Evolutionary conservation across 2,888 invertebrate genomes (phyloP).

Genomic region (Cantharis nigra): DNA sequence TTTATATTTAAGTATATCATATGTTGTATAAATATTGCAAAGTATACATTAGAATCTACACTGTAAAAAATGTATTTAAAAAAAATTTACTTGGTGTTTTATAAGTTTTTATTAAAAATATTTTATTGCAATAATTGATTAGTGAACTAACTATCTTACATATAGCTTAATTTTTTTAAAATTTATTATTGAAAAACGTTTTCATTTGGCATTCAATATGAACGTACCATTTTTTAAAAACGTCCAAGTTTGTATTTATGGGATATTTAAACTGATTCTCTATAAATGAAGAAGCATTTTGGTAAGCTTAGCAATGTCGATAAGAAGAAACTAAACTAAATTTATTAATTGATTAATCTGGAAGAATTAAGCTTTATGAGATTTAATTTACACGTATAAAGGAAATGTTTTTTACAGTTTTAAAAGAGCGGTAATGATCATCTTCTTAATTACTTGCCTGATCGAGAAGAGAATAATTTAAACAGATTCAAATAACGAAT

Average conservation of each 20-base stretch:
- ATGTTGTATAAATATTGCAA: no score
- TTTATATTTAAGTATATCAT: no score
- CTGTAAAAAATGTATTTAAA: no score
- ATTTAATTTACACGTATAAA: conserved; percentile 35
- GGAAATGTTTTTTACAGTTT: conserved; percentile 32
- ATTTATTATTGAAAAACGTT: background rate
- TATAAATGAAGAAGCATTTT: background rate
- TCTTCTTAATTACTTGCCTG: conserved; percentile 48
- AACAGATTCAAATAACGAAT: conserved; percentile 42
- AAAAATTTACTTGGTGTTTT: no score
- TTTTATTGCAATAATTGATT: no score
- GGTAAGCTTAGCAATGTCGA: background rate
- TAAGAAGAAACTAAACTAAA: background rate
- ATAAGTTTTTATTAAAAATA: no score
- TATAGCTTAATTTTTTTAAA: no score
- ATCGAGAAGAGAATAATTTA: conserved; percentile 48
- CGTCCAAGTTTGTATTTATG: background rate
- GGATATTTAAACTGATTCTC: background rate
- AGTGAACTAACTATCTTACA: no score
- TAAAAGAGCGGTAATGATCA: conserved; percentile 42
- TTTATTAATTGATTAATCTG: conserved; percentile 40
- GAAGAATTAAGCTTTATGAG: conserved; percentile 35
- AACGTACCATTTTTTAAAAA: background rate
- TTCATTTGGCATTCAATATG: background rate
- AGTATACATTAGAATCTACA: no score